A percentile compares a stretch with the other conserved stretches of the same genome.
These are phyloP conservation scores for Bos indicus DNA, from an alignment of 2,113 vertebrate genomes.

Conservation along the genomic window DNA sequence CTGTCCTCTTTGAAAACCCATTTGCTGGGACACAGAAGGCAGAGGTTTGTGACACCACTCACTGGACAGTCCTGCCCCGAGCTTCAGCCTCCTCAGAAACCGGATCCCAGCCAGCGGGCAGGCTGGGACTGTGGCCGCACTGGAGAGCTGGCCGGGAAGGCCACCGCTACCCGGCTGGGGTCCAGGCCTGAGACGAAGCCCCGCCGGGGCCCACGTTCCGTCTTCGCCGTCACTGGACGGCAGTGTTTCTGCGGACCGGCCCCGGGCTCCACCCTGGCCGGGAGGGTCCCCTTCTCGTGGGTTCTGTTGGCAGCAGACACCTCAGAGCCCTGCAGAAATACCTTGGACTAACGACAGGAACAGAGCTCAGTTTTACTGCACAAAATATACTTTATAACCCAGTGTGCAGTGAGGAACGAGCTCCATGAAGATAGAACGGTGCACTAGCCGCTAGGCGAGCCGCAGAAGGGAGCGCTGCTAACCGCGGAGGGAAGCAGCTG, in stretches of 20 bases:
- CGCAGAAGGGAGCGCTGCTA: fast-evolving
- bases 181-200: fast-evolving
- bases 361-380: fast-evolving
- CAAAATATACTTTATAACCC: fast-evolving
- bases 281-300: fast-evolving
- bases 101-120: fast-evolving
- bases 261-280: fast-evolving
- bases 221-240: fast-evolving
- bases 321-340: fast-evolving
- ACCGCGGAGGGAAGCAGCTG: fast-evolving
- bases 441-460: fast-evolving
- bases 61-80: fast-evolving
- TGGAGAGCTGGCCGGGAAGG: fast-evolving
- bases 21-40: fast-evolving
- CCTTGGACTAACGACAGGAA: fast-evolving
- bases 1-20: not conserved
- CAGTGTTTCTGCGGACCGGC: fast-evolving
- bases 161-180: not conserved
- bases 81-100: too few species aligned
- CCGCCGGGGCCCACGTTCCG: fast-evolving
- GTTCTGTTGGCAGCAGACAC: not conserved
- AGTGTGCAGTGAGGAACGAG: fast-evolving
- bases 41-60: fast-evolving
- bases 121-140: fast-evolving
- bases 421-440: fast-evolving